Percentiles rank a stretch among this genome's conserved stretches.
Conservation (phyloP, 2,113 vertebrate species). For the Coptodon rendalli region DNA sequence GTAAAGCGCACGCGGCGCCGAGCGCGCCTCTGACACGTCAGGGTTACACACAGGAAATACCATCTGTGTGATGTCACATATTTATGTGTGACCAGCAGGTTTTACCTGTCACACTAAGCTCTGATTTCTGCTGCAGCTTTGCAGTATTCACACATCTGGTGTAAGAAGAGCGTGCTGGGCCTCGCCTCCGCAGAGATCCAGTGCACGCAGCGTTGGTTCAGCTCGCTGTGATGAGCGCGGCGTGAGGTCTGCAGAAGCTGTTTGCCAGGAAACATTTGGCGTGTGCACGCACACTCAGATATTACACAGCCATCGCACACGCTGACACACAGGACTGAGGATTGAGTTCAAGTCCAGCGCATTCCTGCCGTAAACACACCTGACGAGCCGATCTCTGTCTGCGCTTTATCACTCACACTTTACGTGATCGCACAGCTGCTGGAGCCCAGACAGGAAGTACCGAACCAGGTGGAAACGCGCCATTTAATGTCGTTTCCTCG, state of each 20-base stretch:
- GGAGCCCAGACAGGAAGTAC: slow-evolving; percentile 4
- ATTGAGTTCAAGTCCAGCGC: background rate
- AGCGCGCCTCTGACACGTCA: background rate
- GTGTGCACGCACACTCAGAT: background rate
- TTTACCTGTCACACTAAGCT: background rate
- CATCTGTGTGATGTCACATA: background rate
- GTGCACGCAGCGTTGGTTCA: background rate
- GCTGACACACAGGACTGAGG: background rate
- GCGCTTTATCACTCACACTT: background rate
- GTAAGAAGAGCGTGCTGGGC: background rate
- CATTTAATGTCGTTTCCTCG: slow-evolving; percentile 37
- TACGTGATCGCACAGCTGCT: background rate
- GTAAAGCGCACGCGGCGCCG: background rate
- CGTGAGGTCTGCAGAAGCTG: background rate
- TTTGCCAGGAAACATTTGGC: background rate
- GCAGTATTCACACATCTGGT: background rate
- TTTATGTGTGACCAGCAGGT: background rate
- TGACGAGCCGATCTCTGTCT: background rate
- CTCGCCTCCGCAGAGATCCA: background rate
- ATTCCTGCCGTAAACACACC: background rate
- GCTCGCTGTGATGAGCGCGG: background rate
- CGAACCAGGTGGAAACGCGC: background rate
- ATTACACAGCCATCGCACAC: background rate
- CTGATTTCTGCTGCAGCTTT: background rate
- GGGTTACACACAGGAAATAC: background rate